Percentiles rank a stretch among this genome's conserved stretches.
phyloP scores from a whole-genome alignment of 2,113 vertebrate species.

The Tonatia bakeri region DNA sequence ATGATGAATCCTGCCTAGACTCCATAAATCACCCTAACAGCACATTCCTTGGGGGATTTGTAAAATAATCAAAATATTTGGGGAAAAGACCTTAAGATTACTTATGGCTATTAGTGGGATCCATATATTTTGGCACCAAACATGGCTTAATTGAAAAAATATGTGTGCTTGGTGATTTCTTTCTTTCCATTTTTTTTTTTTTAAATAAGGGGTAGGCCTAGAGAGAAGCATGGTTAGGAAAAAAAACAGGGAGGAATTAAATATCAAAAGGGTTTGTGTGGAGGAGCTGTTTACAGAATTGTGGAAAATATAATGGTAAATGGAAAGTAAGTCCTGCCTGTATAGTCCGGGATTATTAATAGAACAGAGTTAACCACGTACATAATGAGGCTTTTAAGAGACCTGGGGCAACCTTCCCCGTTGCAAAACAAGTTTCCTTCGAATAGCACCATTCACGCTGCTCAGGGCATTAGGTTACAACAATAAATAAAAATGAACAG shows the following conservation, averaged over 20 bases:
- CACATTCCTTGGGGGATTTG: conserved; percentile 73
- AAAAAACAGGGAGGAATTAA: conserved; percentile 47
- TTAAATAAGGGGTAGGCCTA: conserved; percentile 40
- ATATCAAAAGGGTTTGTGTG: conserved; percentile 62
- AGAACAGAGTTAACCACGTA: background rate
- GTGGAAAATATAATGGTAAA: conserved; percentile 63
- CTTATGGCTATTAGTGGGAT: conserved; percentile 75
- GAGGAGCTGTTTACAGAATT: conserved; percentile 64
- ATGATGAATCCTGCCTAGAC: background rate
- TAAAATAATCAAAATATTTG: conserved; percentile 79
- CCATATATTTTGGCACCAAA: conserved; percentile 78
- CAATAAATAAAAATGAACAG: conserved; percentile 90
- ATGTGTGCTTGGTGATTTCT: conserved; percentile 67
- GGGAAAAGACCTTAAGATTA: conserved; percentile 76
- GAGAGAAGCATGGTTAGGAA: conserved; percentile 55
- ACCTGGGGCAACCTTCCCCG: conserved; percentile 69
- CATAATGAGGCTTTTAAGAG: conserved; percentile 60
- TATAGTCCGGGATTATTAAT: conserved; percentile 48
- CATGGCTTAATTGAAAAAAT: conserved; percentile 75
- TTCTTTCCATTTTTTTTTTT: background rate
- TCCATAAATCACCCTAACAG: conserved; percentile 72
- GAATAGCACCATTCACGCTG: conserved; percentile 85
- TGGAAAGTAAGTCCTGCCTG: conserved; percentile 60
- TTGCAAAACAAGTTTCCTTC: conserved; percentile 79
- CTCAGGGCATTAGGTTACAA: conserved; percentile 88